Percentiles rank a stretch among this genome's conserved stretches.
phyloP scores from a whole-genome alignment of 2,888 invertebrate species.

The Chirona hameri region DNA sequence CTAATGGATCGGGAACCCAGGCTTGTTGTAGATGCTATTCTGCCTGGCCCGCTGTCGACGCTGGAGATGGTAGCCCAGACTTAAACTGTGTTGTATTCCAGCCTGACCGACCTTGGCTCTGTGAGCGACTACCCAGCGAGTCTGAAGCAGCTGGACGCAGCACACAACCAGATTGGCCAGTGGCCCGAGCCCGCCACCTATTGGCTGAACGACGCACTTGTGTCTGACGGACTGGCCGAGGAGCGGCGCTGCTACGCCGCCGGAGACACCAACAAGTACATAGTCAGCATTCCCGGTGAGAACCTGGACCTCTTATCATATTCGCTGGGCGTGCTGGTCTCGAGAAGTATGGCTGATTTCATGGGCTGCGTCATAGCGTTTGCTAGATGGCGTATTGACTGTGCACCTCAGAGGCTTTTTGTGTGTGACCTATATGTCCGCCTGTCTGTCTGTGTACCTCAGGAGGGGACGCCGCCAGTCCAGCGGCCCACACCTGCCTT shows the following conservation, averaged over 20 bases:
- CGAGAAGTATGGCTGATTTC: too few species aligned
- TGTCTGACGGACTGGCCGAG: not conserved
- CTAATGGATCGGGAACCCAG: too few species aligned
- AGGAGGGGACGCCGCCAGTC: not conserved
- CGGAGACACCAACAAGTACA: conserved; percentile 33
- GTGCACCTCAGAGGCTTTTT: too few species aligned
- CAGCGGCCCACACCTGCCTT: conserved; percentile 54
- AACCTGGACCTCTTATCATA: too few species aligned
- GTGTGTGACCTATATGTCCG: too few species aligned
- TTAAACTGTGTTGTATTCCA: conserved; percentile 32
- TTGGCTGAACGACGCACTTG: not conserved
- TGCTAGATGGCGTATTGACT: too few species aligned
- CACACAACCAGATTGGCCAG: conserved; percentile 83
- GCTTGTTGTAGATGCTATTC: too few species aligned
- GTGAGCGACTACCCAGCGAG: conserved; percentile 85
- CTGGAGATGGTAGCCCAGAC: too few species aligned
- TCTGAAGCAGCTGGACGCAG: conserved; percentile 85
- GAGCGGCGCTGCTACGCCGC: conserved; percentile 35
- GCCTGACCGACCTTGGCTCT: conserved; percentile 64
- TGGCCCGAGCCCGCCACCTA: conserved; percentile 57
- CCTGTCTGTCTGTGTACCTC: not conserved
- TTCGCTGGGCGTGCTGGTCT: too few species aligned
- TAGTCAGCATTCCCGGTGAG: conserved; percentile 14
- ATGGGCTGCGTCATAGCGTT: too few species aligned
- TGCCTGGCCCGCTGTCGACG: too few species aligned